phyloP scores from a whole-genome alignment of 2,888 invertebrate species.

The Amiota mariae region DNA sequence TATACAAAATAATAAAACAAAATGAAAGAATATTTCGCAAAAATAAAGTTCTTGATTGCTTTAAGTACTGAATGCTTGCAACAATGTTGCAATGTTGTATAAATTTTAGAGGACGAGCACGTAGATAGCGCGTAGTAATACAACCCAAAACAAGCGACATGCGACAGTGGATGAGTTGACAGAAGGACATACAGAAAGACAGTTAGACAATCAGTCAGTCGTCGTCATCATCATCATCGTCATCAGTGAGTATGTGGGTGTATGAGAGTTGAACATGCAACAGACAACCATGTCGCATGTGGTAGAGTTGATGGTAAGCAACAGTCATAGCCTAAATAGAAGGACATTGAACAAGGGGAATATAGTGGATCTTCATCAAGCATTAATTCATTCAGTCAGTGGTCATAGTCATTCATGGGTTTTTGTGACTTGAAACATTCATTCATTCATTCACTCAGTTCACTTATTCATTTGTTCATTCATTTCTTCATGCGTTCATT shows the following conservation, averaged over 20 bases:
- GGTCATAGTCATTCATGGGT: background rate
- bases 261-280: too few species aligned
- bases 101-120: background rate
- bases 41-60: background rate
- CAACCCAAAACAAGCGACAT: background rate
- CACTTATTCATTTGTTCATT: background rate
- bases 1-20: background rate
- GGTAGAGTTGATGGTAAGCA: too few species aligned
- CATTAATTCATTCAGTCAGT: conserved; percentile 1
- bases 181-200: background rate
- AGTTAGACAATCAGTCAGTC: background rate
- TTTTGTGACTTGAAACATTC: too few species aligned
- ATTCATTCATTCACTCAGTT: conserved; percentile 1
- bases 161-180: background rate
- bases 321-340: too few species aligned
- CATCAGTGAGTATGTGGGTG: too few species aligned
- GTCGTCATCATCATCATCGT: background rate
- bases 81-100: background rate
- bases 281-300: too few species aligned
- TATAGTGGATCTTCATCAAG: background rate
- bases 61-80: background rate
- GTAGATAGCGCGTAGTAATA: too few species aligned
- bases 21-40: background rate
- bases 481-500: background rate
- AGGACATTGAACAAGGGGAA: background rate